These are phyloP conservation scores for Gallinago nigripennis DNA, from an alignment of 2,797 vertebrate species.

Conservation along the genomic window DNA sequence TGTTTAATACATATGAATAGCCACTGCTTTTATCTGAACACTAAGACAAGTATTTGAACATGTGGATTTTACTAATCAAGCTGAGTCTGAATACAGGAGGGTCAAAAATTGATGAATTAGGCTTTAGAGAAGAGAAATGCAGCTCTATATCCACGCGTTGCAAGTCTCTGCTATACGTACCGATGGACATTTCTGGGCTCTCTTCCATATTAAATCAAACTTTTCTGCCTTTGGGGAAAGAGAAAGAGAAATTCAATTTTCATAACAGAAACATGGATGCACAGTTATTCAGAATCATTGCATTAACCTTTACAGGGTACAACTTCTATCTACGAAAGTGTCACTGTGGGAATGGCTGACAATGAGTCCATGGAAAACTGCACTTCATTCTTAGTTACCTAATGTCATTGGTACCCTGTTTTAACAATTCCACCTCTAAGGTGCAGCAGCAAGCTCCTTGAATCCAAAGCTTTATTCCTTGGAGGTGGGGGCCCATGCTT, in stretches of 20 bases:
- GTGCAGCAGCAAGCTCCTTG: background rate
- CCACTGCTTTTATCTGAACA: background rate
- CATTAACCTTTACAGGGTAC: background rate
- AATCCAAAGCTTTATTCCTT: background rate
- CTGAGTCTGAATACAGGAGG: background rate
- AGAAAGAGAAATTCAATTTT: slow-evolving; percentile 7
- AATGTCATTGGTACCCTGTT: background rate
- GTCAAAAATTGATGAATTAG: background rate
- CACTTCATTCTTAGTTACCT: background rate
- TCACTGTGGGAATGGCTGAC: background rate
- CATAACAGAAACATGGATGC: rapidly evolving
- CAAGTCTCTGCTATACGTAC: slow-evolving; percentile 71
- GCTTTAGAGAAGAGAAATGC: background rate
- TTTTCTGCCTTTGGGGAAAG: slow-evolving; percentile 78
- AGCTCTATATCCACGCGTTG: rapidly evolving
- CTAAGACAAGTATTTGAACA: background rate
- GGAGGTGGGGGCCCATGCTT: background rate
- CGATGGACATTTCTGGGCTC: slow-evolving; percentile 84
- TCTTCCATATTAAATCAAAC: slow-evolving; percentile 85
- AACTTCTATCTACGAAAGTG: background rate
- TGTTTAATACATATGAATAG: background rate
- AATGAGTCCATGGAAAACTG: background rate
- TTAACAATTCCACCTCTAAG: background rate
- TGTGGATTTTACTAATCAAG: background rate
- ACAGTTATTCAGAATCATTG: background rate